Base-by-base conservation (phyloP, 2,888 invertebrate genomes). In the Hypsopygia costalis region DNA sequence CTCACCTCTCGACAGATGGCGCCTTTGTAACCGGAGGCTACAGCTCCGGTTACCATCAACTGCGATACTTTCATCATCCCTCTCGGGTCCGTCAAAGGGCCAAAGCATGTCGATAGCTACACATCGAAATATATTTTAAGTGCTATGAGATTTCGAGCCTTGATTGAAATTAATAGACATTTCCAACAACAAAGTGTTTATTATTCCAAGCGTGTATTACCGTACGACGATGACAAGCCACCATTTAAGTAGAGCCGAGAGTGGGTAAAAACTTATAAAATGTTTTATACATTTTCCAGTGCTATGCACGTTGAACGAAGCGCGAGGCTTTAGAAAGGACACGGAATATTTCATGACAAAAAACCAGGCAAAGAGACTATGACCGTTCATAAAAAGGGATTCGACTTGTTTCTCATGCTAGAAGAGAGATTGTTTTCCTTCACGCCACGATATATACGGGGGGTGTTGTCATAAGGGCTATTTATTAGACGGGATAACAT, bases 401-500 rank as follows among this genome's bases (percentile, higher is more conserved):
- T 74, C 69, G 73, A 72, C 75, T 76, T 78, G 73, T 78, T 78
- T 72, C 74, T 74, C 55, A 51, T 63, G 69, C 60, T 68, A 54
- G 64, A 71, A 73, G 70, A 74, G 68, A 79, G 71, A 79, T 81
- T 81, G 76, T 79, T 80, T 80, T 74, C 69, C 69, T 76, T 70
- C 74, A 68, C 69, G 66, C 58, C 60, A 60, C 61, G 68, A 64
- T 73, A 73, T 67, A 66, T 65, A 69, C 55, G 57, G 62, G 61
- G 69, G 61, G 62, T 66, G 71, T 70, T 76, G 77, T 83, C 83
- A 81, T 79, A 74, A 66, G 59, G 68, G 77, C 80, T 77, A 83
- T 83, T 82, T 80, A 81, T 85, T 79, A 82, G 74, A 75, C 63
- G 69, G 76, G 79, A 79, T 81, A 83, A 85, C 82, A 81, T 78